Evolutionary conservation across 2,888 invertebrate species (phyloP).

Genomic region (Cactoblastis cactorum): DNA sequence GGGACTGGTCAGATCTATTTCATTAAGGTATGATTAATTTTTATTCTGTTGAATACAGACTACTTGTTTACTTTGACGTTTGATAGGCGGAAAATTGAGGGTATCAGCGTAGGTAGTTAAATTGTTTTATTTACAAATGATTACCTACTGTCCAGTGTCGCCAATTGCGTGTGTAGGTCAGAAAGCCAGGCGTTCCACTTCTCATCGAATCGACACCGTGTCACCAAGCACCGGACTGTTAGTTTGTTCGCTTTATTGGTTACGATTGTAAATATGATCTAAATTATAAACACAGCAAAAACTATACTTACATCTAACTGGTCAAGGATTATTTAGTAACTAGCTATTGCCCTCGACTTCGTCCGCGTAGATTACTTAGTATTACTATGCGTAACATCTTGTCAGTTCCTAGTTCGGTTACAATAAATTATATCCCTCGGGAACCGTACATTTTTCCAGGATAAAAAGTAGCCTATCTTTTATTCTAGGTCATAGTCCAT

Average conservation of each 20-base stretch:
- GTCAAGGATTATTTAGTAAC: constrained; percentile 13
- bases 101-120: background rate
- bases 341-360: too few species aligned
- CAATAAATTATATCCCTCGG: too few species aligned
- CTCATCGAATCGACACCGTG: constrained; percentile 54
- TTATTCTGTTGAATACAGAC: background rate
- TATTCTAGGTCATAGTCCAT: too few species aligned
- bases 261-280: constrained; percentile 33
- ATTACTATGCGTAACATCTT: too few species aligned
- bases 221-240: constrained; percentile 58
- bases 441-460: too few species aligned
- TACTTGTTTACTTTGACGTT: background rate
- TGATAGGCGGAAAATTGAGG: background rate
- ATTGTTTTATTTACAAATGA: constrained; percentile 11
- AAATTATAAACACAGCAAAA: constrained; percentile 18
- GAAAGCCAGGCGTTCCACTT: constrained; percentile 69
- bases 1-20: constrained; percentile 49
- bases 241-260: constrained; percentile 52
- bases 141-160: constrained; percentile 27
- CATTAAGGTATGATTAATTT: constrained; percentile 44
- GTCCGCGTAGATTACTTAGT: too few species aligned
- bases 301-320: constrained; percentile 1
- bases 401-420: too few species aligned
- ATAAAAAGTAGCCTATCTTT: too few species aligned
- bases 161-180: constrained; percentile 60